Percentiles rank a stretch among this genome's conserved stretches.
Evolutionary conservation across 2,113 vertebrate genomes (phyloP).

Genomic region (Prionailurus viverrinus): DNA sequence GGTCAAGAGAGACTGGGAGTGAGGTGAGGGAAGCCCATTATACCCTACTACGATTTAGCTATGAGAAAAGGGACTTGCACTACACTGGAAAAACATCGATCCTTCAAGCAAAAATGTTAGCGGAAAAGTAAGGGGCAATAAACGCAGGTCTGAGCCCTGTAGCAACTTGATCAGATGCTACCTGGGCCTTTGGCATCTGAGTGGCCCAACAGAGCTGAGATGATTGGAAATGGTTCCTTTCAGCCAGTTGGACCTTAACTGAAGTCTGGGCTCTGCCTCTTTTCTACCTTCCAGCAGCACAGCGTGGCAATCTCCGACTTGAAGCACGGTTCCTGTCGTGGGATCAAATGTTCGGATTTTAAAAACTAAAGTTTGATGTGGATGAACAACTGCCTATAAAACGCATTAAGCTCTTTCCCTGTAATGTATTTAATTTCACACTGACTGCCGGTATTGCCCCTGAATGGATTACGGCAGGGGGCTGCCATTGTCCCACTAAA

Average conservation of each 20-base stretch:
- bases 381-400: slow-evolving; percentile 98
- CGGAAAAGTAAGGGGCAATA: slow-evolving; percentile 27
- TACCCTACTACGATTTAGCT: slow-evolving; percentile 50
- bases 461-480: slow-evolving; percentile 90
- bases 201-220: slow-evolving; percentile 78
- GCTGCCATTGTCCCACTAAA: slow-evolving; percentile 87
- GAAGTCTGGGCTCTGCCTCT: slow-evolving; percentile 71
- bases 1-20: slow-evolving; percentile 51
- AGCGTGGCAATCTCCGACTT: slow-evolving; percentile 85
- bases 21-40: slow-evolving; percentile 49
- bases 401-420: slow-evolving; percentile 94
- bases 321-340: slow-evolving; percentile 88
- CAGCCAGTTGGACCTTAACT: slow-evolving; percentile 76
- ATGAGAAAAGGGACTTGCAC: neutral
- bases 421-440: slow-evolving; percentile 99
- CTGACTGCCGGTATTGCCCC: slow-evolving; percentile 93
- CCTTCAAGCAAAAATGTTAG: slow-evolving; percentile 47
- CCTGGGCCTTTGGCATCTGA: slow-evolving; percentile 25
- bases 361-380: slow-evolving; percentile 96
- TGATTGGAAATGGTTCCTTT: slow-evolving; percentile 68
- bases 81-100: slow-evolving; percentile 32
- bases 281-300: slow-evolving; percentile 81
- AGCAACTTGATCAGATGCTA: slow-evolving; percentile 14
- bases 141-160: neutral
- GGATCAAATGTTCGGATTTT: slow-evolving; percentile 96